Base-by-base conservation (phyloP, 2,797 vertebrate genomes). In the Brachyrhaphis roseni region DNA sequence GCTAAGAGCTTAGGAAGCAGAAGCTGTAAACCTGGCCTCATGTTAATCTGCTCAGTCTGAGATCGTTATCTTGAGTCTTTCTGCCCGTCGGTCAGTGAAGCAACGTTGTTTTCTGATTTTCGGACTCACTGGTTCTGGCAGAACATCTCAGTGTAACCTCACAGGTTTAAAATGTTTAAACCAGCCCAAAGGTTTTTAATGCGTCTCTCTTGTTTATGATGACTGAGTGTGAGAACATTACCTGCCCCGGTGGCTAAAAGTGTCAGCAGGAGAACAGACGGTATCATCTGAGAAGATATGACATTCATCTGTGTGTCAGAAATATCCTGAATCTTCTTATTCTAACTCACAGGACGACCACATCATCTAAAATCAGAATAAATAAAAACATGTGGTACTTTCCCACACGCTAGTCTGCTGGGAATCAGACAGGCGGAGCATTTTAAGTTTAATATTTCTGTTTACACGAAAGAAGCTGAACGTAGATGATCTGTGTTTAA, bases 251-350 rank as follows among this genome's bases (percentile, higher is more conserved):
- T 55, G 41, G 92, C 57, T 51, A 77, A 3, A 26, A 87, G 49
- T 26, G 68, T 28, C 73, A 88, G 16, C 15, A 89, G 15, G 47
- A 45, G 74, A 34, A n/a, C 47, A 76, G 79, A 74, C 72, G 78
- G 68, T 82, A 43, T 20, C 92, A 89, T 93, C 93, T 94, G 70
- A 82, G 51, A 31, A 64, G 47, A 81, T n/a, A 20, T 26, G 11
- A 51, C 31, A 18, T 64, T 34, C 15, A 64, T 41, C 64, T 39
- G 31, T 36, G 57, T 36, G 36, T 39, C 39, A 68, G 16, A 64
- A 15, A 18, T 36, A 8, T 64, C 16, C 59, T 8, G 57, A n/a
- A 28, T 20, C 0, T 15, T 18, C 13, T 34, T 77, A 55, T 73
- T 68, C 62, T 8, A 75, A 39, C 13, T 79, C 74, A 46, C 6